Base-by-base conservation (phyloP, 2,797 vertebrate genomes). In the Rhodeus uyekii region DNA sequence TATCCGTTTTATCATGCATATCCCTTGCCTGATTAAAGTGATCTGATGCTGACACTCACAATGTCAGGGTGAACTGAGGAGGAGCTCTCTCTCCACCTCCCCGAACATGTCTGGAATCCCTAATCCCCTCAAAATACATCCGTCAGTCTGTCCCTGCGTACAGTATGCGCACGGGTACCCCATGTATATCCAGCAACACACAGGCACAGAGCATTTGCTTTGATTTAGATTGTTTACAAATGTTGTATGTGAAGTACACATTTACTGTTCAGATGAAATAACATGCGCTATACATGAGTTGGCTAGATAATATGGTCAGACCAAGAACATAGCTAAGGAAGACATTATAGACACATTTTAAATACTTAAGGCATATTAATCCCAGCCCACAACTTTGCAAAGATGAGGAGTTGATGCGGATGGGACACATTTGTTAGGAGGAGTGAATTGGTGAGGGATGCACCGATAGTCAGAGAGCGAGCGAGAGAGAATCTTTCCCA, bases 1-100 rank as follows among this genome's bases (percentile, higher is more conserved):
- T 99, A 98, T 98, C 97, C 96, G 95, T 97, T 96, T 98, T 97
- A 98, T 99, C 97, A 99, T 99, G 97, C 97, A 98, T 99, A 98
- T 98, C 97, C 96, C 96, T 94, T 94, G 96, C 96, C 96, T 98
- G 97, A 99, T 99, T 99, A 99, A 97, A 98, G 97, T 97, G 97
- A 99, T 98, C 96, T 96, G 96, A 95, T 96, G 94, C 96, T 98
- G 97, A 98, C 97, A 98, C 97, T 98, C 96, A 97, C 97, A 97
- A 97, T 98, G 97, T 98, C 97, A 98, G 96, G 94, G 95, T 95
- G 94, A 96, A 93, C 95, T 92, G 94, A 93, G 95, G 91, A 92
- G 96, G 95, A 82, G 72, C 80, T 68, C 72, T 61, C 74, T 95
- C 92, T 93, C 95, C 87, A 91, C 86, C 85, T 78, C 73, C 76